These are phyloP conservation scores for Brachymystax lenok DNA, from an alignment of 2,797 vertebrate species.

Conservation along the genomic window DNA sequence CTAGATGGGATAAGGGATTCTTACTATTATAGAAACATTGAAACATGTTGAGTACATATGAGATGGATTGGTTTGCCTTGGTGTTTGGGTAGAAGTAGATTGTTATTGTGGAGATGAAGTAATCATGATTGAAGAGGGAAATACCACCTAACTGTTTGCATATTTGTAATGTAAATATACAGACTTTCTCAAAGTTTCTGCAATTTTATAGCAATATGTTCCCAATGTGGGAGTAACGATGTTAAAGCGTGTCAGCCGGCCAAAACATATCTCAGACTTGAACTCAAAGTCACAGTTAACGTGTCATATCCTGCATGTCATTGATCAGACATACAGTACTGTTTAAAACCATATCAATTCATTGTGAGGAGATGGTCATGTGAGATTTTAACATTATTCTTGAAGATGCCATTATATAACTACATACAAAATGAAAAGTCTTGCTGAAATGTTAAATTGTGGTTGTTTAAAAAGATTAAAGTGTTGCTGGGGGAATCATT, in stretches of 20 bases:
- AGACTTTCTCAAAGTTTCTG: slow-evolving; percentile 75
- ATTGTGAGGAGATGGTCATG: slow-evolving; percentile 70
- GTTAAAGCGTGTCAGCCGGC: slow-evolving; percentile 72
- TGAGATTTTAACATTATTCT: slow-evolving; percentile 67
- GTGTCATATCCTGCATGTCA: slow-evolving; percentile 80
- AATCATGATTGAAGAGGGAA: slow-evolving; percentile 70
- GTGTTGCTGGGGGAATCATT: slow-evolving; percentile 38
- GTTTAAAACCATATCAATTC: slow-evolving; percentile 35
- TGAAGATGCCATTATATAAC: slow-evolving; percentile 44
- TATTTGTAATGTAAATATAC: slow-evolving; percentile 76
- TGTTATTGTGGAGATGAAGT: slow-evolving; percentile 67
- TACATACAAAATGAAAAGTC: neutral
- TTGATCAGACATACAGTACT: slow-evolving; percentile 73
- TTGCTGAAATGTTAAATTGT: slow-evolving; percentile 32
- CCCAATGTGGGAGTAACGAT: slow-evolving; percentile 59
- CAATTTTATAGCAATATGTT: slow-evolving; percentile 81
- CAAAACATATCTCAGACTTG: slow-evolving; percentile 78
- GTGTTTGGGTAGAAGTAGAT: slow-evolving; percentile 74
- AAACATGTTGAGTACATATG: slow-evolving; percentile 61
- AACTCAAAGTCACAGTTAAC: slow-evolving; percentile 74
- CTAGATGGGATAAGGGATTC: slow-evolving; percentile 32
- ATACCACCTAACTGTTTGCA: slow-evolving; percentile 74
- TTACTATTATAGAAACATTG: slow-evolving; percentile 46
- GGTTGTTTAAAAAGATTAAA: slow-evolving; percentile 59
- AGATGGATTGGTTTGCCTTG: neutral